Percentiles rank a stretch among this genome's conserved stretches.
phyloP scores from a whole-genome alignment of 2,888 invertebrate genomes.

The Baccha elongata region DNA sequence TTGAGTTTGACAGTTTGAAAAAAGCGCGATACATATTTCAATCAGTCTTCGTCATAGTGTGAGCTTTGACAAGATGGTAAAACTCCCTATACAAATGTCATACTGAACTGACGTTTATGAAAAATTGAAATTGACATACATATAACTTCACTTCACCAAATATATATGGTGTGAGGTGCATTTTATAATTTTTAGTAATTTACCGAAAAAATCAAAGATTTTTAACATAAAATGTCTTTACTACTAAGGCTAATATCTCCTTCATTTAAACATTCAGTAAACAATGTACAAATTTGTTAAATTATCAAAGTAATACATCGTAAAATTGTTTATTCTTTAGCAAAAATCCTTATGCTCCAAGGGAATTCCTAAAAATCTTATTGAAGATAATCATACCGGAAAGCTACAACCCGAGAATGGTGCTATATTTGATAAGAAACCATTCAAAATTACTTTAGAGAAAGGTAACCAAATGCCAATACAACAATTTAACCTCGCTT shows the following conservation, averaged over 20 bases:
- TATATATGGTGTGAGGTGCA: too few relatives aligned
- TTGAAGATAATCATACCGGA: conserved; percentile 86
- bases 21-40: too few relatives aligned
- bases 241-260: conserved; percentile 32
- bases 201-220: too few relatives aligned
- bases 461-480: conserved; percentile 83
- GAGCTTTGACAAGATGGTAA: too few relatives aligned
- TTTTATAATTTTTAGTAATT: too few relatives aligned
- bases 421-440: conserved; percentile 92
- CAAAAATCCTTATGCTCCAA: conserved; percentile 73
- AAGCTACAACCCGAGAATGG: conserved; percentile 88
- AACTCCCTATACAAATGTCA: too few relatives aligned
- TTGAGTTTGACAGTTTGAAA: too few relatives aligned
- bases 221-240: conserved; percentile 37
- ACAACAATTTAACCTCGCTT: not conserved
- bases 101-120: too few relatives aligned
- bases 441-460: conserved; percentile 90
- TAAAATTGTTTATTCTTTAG: conserved; percentile 13
- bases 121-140: too few relatives aligned
- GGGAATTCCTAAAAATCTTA: conserved; percentile 87
- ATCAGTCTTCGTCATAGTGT: too few relatives aligned
- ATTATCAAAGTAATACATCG: not conserved
- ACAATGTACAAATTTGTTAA: not conserved
- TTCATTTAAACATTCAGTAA: conserved; percentile 27
- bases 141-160: too few relatives aligned